phyloP scores from a whole-genome alignment of 2,797 vertebrate genomes.

The Hippopotamyrus pictus region DNA sequence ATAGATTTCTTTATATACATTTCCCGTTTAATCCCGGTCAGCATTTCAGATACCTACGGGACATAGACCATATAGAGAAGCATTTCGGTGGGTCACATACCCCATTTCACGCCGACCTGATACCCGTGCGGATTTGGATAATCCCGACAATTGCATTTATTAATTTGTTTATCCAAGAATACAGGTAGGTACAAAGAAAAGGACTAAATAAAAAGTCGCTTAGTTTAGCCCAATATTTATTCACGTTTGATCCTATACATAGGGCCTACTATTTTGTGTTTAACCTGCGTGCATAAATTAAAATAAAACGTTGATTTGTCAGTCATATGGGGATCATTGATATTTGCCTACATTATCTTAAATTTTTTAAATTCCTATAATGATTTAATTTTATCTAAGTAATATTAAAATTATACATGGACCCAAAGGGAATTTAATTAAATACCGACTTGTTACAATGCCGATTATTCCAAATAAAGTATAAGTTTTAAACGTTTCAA shows the following conservation, averaged over 20 bases:
- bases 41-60: not conserved
- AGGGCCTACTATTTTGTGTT: not conserved
- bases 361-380: not conserved
- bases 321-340: not conserved
- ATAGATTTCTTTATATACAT: not conserved
- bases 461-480: not conserved
- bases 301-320: not conserved
- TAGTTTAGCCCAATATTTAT: not conserved
- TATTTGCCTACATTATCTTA: not conserved
- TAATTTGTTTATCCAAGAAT: not conserved
- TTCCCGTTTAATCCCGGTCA: not conserved
- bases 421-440: not conserved
- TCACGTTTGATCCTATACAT: not conserved
- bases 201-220: not conserved
- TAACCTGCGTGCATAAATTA: not conserved
- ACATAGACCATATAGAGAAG: not conserved
- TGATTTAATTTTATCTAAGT: not conserved
- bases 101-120: not conserved
- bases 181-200: not conserved
- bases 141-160: not conserved
- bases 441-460: not conserved
- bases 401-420: not conserved
- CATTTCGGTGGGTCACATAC: not conserved
- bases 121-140: not conserved
- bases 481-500: not conserved